Evolutionary conservation across 2,888 invertebrate genomes (phyloP), one percentile per base, ranked within the genome.

Genomic region (Heterodera filipjevi): DNA sequence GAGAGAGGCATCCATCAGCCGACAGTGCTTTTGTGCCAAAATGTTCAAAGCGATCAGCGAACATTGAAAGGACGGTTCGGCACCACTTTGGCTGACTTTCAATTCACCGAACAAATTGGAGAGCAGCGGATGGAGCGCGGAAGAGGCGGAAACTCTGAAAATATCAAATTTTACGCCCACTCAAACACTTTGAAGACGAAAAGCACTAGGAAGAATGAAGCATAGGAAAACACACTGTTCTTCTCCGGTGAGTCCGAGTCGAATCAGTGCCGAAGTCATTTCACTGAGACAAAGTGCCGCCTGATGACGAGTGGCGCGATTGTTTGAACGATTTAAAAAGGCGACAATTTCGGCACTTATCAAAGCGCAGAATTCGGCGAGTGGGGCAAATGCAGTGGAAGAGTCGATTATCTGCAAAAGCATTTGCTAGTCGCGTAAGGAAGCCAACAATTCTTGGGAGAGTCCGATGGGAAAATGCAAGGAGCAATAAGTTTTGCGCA

Each of bases 381-480:
- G 78, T 74, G 32, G 22, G 0, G 49, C 66, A 14, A 73, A 66
- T 30, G 32, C 66, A 12, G 33, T 27, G 14, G 66, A n/a, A 3
- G 71, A 77, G 22, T 19, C 39, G 6, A 71, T 8, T 2, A 71
- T 32, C 70, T 68, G 2, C 44, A 76, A 79, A 78, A 76, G 39
- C n/a, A n/a, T n/a, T n/a, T n/a, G 92, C 32, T 94, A 93, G 90
- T 96, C 95, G 83, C 94, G 93, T 10, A 98, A 92, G 0, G 96
- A 94, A 76, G 93, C 92, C 89, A 94, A 93, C 12, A 96, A 93
- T 92, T 97, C 96, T 90, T 94, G 86, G 12, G 87, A 77, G 80
- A 94, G 91, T 19, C 95, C 96, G 71, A 94, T 94, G 76, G 96
- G 92, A 90, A 95, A 98, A 90, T 98, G 97, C 88, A 94, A 93